A percentile compares a stretch with the other conserved stretches of the same genome.
Conservation (phyloP, 2,888 invertebrate genomes). For the Hymenopus coronatus region DNA sequence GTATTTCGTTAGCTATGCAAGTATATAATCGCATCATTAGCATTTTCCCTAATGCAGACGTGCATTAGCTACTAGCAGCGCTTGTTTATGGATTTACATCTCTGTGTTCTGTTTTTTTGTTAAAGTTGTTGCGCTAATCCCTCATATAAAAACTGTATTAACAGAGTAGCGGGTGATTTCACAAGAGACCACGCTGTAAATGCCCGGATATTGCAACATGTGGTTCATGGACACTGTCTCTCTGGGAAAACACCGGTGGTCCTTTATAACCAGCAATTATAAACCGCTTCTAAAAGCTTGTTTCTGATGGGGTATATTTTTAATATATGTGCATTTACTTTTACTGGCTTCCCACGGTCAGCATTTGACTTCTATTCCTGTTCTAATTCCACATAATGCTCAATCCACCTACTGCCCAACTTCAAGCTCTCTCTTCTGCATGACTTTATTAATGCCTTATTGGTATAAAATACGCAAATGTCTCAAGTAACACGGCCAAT, state of each 20-base stretch:
- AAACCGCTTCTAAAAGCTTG: too few species aligned
- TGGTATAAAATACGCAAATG: too few species aligned
- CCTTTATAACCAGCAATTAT: too few species aligned
- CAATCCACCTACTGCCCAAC: too few species aligned
- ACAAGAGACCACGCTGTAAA: not conserved
- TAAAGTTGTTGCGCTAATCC: not conserved
- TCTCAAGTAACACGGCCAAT: too few species aligned
- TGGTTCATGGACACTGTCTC: not conserved
- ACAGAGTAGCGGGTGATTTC: not conserved
- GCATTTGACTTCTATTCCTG: too few species aligned
- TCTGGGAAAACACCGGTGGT: not conserved
- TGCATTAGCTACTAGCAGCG: not conserved
- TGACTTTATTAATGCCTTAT: too few species aligned
- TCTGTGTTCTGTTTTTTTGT: not conserved
- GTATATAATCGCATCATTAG: not conserved
- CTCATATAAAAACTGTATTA: not conserved
- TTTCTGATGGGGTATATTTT: too few species aligned
- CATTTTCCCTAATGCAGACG: not conserved
- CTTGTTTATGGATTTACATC: not conserved
- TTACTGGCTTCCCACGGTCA: too few species aligned
- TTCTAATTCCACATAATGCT: too few species aligned
- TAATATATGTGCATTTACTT: too few species aligned
- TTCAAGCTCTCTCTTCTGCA: too few species aligned
- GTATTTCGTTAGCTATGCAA: not conserved
- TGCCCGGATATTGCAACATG: not conserved